Percentiles rank a stretch among this genome's conserved stretches.
Conservation (phyloP, 2,797 vertebrate genomes). For the Mus caroli region DNA sequence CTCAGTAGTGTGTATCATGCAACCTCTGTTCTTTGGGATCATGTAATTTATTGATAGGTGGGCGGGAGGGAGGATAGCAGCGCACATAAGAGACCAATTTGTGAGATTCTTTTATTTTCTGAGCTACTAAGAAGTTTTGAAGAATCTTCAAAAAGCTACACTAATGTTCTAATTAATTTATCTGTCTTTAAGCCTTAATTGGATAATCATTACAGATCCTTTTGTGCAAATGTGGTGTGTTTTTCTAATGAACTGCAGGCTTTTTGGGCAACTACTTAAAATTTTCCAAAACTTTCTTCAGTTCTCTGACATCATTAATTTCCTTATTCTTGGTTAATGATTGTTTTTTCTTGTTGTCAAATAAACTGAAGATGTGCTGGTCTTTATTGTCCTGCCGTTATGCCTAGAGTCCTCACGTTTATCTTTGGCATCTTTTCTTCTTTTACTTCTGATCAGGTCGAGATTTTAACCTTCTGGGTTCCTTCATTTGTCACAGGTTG, state of each 20-base stretch:
- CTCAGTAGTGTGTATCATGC: not conserved
- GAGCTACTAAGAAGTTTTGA: not conserved
- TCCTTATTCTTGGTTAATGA: not conserved
- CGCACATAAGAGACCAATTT: slow-evolving; percentile 17
- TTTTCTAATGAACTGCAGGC: slow-evolving; percentile 29
- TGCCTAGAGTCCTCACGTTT: not conserved
- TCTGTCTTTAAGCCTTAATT: not conserved
- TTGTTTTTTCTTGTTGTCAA: not conserved
- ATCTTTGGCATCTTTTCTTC: not conserved
- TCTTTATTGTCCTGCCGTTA: not conserved
- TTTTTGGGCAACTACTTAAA: slow-evolving; percentile 11
- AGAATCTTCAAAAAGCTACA: not conserved
- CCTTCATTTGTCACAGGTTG: not conserved
- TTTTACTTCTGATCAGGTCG: not conserved
- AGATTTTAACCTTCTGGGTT: not conserved
- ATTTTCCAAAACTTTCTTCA: slow-evolving; percentile 10
- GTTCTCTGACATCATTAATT: slow-evolving; percentile 1
- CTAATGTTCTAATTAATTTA: not conserved
- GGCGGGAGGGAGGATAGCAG: not conserved
- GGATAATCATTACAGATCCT: not conserved
- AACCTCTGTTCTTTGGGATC: not conserved
- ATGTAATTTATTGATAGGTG: not conserved
- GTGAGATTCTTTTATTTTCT: not conserved
- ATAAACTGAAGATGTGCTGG: not conserved
- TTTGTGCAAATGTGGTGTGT: not conserved